phyloP scores from a whole-genome alignment of 2,888 invertebrate species.

The Diaphora mendica region DNA sequence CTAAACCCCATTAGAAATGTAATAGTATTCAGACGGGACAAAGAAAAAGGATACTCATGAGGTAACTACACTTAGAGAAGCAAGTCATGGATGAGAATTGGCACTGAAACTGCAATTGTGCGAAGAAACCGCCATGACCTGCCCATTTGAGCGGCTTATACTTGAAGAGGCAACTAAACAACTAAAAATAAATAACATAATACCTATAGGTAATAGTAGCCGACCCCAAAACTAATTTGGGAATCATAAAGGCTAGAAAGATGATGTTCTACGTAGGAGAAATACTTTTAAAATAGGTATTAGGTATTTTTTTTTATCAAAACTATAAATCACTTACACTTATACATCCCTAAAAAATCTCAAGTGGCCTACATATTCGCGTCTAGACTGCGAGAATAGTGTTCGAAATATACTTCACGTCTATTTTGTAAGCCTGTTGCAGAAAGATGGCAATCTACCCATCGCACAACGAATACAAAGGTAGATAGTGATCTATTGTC shows the following conservation, averaged over 20 bases:
- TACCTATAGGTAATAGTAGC: neutral
- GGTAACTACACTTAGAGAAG: neutral
- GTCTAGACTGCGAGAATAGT: neutral
- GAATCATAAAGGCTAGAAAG: too few species aligned
- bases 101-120: too few species aligned
- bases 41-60: neutral
- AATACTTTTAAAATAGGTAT: too few species aligned
- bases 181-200: neutral
- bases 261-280: too few species aligned
- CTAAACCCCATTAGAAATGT: neutral
- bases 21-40: neutral
- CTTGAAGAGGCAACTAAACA: neutral
- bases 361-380: neutral
- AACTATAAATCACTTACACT: neutral
- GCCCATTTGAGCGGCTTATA: neutral
- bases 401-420: neutral
- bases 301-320: neutral
- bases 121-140: too few species aligned
- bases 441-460: slow-evolving; percentile 9
- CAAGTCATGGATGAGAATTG: too few species aligned
- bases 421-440: neutral
- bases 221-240: too few species aligned
- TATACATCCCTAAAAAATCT: too few species aligned
- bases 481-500: slow-evolving; percentile 35
- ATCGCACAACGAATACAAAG: slow-evolving; percentile 8